Evolutionary conservation across 1,140 invertebrate species (phyloP), one percentile per base, ranked within the genome.

Genomic region (Hycleus cichorii): DNA sequence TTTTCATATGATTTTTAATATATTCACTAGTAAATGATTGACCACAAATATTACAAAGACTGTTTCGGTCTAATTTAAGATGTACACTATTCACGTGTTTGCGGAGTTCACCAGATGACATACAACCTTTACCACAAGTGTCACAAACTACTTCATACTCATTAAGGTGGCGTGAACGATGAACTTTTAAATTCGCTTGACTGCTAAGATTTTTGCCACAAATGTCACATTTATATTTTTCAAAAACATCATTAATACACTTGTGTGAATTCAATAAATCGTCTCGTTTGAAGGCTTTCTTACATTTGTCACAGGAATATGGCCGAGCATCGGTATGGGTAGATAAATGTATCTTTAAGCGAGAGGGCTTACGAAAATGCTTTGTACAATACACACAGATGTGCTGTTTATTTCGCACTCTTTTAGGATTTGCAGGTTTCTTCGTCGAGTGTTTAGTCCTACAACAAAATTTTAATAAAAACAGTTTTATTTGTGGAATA

Each of bases 181-280:
- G 87, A n/a, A 80, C 80, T 1, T 80, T 81, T 53, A 88, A 73
- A 18, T 18, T 18, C 52, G 87, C 78, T 2, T 83, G 78, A 0
- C 86, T 78, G 6, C 81, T 85, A 64, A 91, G 90, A 1, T 81
- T 78, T 57, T 84, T 83, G 0, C 60, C 58, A 47, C 73, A 75
- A 27, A 70, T 47, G n/a, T 72, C 65, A 49, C 73, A 75, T 44
- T 65, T 58, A 55, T 65, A 72, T 3, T 69, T 65, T 2, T 64
- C 65, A 48, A 32, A 18, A 18, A 18, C 32, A 7, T 32, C 7
- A 32, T 32, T 32, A 7, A 32, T 4, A 7, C 32, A 32, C 7
- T 32, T 32, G 32, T 32, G 32, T 1, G 32, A 4, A 32, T 32
- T 32, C 32, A 32, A 7, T 7, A 7, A 32, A 7, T 4, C 7